Evolutionary conservation across 2,797 vertebrate species (phyloP), one percentile per base, ranked within the genome.

Genomic region (Epinephelus awoara): DNA sequence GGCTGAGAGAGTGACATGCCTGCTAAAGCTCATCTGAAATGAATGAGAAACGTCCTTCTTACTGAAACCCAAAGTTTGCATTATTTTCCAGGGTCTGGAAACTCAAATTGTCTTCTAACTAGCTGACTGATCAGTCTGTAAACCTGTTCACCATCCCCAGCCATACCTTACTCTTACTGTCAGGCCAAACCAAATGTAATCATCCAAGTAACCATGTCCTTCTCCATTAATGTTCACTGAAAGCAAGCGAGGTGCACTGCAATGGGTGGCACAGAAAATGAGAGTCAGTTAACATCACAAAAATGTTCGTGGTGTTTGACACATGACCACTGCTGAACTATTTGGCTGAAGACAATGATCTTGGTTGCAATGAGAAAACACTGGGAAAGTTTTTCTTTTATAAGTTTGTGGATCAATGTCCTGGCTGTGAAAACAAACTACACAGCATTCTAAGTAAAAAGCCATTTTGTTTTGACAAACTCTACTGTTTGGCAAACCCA

Each of bases 31-130:
- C 51, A 27, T 15, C 10, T 7, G 0, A 52, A 40, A n/a, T 12
- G 2, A 25, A 42, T 9, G 50, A 27, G 17, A 42, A 18, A 61
- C 4, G 10, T 12, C 12, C 15, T 13, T 56, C 14, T 40, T 44
- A 23, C 23, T 27, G 15, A 44, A 27, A 29, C 46, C 12, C 42
- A 23, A 42, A 52, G 42, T 38, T 52, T 34, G 10, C 15, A 25
- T 29, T 21, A 23, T 59, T 27, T 56, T 40, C 17, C 42, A 2
- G 25, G 8, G n/a, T 59, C 23, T n/a, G 50, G 50, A 23, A 34
- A 8, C 34, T 34, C 34, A 34, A 40, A 71, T 47, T 38, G 70
- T 64, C 51, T 46, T 46, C 71, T 40, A 56, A 66, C 10, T 40
- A 47, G 61, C 25, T 34, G 25, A 73, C 27, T 13, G 29, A 62